These are phyloP conservation scores for Polypterus bichir DNA, from an alignment of 2,113 vertebrate genomes.

Conservation along the genomic window DNA sequence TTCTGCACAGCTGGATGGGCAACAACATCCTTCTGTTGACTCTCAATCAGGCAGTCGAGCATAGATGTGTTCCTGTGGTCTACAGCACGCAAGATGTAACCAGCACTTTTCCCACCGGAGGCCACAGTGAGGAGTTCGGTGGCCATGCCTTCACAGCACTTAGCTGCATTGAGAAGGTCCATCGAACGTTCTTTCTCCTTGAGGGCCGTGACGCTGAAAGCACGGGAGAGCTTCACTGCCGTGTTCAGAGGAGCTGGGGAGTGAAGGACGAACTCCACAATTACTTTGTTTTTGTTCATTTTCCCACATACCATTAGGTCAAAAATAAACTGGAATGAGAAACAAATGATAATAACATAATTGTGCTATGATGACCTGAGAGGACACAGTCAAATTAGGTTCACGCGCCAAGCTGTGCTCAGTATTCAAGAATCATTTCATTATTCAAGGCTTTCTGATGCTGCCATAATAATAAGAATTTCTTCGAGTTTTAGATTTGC, in stretches of 20 bases:
- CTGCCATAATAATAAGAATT: no score
- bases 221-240: constrained; percentile 35
- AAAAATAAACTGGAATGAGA: constrained; percentile 34
- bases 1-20: constrained; percentile 38
- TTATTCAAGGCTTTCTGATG: no score
- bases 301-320: constrained; percentile 43
- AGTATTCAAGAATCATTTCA: no score
- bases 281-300: constrained; percentile 29
- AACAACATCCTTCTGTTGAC: constrained; percentile 34
- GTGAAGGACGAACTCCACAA: constrained; percentile 36
- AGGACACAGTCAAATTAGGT: no score
- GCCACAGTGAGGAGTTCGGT: constrained; percentile 33
- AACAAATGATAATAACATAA: neutral
- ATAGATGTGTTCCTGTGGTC: constrained; percentile 29
- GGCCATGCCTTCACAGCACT: constrained; percentile 34
- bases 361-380: neutral
- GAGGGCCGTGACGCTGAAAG: constrained; percentile 28
- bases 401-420: no score
- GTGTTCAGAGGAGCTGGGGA: constrained; percentile 33
- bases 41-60: constrained; percentile 36
- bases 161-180: constrained; percentile 32
- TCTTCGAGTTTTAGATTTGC: no score
- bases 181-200: constrained; percentile 32
- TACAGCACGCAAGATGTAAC: constrained; percentile 26
- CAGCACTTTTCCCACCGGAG: constrained; percentile 25